These are phyloP conservation scores for Anoplophora glabripennis DNA, from an alignment of 1,140 invertebrate species.

Conservation along the genomic window DNA sequence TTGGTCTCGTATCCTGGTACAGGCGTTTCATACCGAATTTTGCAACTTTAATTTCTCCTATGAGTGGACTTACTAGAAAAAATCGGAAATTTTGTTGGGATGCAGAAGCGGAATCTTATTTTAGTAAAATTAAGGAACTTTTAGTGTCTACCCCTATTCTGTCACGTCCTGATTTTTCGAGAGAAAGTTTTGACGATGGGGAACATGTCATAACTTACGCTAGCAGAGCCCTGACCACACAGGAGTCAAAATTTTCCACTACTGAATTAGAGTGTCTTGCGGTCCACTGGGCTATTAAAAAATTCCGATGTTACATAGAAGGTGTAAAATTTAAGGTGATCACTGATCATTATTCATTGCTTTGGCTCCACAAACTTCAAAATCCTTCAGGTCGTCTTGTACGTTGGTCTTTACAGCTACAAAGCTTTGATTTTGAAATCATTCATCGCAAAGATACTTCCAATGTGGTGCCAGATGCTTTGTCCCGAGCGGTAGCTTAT, in stretches of 20 bases:
- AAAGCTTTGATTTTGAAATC: conserved; percentile 5
- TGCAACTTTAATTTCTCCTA: conserved; percentile 40
- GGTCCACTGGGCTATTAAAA: conserved; percentile 47
- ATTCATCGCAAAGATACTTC: no score
- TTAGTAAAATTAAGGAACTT: conserved; percentile 24
- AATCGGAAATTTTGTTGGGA: conserved; percentile 25
- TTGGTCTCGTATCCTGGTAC: conserved; percentile 44
- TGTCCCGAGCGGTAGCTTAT: no score
- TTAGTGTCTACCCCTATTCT: conserved; percentile 29
- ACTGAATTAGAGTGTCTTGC: conserved; percentile 54
- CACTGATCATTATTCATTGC: conserved; percentile 37
- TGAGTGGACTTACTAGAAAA: conserved; percentile 44
- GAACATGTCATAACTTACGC: conserved; percentile 32
- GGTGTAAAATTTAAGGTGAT: conserved; percentile 49
- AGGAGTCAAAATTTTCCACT: conserved; percentile 45
- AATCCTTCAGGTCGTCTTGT: conserved; percentile 35
- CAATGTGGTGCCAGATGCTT: no score
- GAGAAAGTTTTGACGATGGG: conserved; percentile 8
- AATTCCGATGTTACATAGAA: conserved; percentile 49
- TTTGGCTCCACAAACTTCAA: conserved; percentile 10
- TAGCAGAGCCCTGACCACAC: conserved; percentile 27
- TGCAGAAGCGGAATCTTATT: conserved; percentile 11
- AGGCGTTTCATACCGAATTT: conserved; percentile 50
- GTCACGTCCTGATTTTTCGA: conserved; percentile 29
- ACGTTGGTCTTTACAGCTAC: conserved; percentile 2